Conservation (phyloP, 2,797 vertebrate species). For the Rhincodon typus region DNA sequence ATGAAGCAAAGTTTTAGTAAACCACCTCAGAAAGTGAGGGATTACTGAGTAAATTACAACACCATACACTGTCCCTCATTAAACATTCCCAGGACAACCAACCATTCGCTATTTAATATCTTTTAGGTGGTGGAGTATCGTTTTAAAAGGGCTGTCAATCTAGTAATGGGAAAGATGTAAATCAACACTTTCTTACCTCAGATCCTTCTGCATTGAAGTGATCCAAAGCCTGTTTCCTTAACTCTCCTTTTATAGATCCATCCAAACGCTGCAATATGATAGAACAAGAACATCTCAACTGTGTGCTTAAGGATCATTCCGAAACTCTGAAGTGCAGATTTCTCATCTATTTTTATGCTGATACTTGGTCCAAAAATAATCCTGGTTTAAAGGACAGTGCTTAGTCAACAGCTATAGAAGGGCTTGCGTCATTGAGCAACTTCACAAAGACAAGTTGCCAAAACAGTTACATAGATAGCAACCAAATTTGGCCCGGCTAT, state of each 20-base stretch:
- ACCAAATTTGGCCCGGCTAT: background rate
- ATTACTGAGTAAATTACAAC: background rate
- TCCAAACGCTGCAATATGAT: slow-evolving; percentile 74
- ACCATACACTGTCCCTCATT: too few species aligned
- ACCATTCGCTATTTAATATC: background rate
- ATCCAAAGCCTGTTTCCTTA: slow-evolving; percentile 94
- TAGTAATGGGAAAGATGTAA: slow-evolving; percentile 34
- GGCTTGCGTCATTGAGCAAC: background rate
- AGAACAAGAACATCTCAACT: slow-evolving; percentile 37
- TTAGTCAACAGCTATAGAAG: background rate
- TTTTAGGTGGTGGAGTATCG: too few species aligned
- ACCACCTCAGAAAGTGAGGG: background rate
- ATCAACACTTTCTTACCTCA: slow-evolving; percentile 68
- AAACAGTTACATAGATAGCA: background rate
- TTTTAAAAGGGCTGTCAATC: too few species aligned
- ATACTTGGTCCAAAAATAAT: slow-evolving; percentile 10
- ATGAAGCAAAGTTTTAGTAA: background rate
- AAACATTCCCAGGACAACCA: background rate
- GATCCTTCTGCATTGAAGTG: slow-evolving; percentile 99
- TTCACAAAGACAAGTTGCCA: too few species aligned
- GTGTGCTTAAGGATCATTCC: background rate
- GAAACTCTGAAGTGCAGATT: background rate
- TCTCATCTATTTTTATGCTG: slow-evolving; percentile 9
- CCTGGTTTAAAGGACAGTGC: background rate
- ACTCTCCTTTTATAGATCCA: slow-evolving; percentile 96